These are phyloP conservation scores for Oryctes rhinoceros DNA, from an alignment of 1,140 invertebrate species.

Conservation along the genomic window DNA sequence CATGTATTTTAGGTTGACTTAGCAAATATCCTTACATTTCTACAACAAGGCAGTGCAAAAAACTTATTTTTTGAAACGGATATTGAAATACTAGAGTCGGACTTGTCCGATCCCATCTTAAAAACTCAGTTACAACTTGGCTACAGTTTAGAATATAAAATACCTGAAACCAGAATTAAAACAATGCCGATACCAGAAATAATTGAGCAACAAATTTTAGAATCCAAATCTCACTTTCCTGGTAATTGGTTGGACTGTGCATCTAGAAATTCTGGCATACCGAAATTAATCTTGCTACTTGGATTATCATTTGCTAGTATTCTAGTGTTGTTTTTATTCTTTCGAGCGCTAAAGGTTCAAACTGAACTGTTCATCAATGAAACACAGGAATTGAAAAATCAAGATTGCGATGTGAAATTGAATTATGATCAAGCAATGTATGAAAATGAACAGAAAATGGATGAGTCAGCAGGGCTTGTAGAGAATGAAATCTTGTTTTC, in stretches of 20 bases:
- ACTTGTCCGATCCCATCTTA: slow-evolving; percentile 51
- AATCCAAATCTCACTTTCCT: slow-evolving; percentile 22
- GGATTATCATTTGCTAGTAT: slow-evolving; percentile 50
- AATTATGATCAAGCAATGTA: not conserved
- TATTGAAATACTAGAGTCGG: slow-evolving; percentile 51
- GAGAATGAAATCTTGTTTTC: slow-evolving; percentile 19
- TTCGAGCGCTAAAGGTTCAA: slow-evolving; percentile 46
- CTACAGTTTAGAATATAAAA: slow-evolving; percentile 54
- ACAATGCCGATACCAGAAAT: slow-evolving; percentile 53
- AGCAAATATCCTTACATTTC: slow-evolving; percentile 46
- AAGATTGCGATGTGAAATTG: not conserved
- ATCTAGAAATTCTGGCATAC: slow-evolving; percentile 53
- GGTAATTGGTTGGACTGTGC: slow-evolving; percentile 55
- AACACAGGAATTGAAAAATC: not conserved
- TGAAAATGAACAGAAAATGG: not conserved
- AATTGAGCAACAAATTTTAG: not conserved
- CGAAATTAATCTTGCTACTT: slow-evolving; percentile 50
- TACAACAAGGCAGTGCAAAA: slow-evolving; percentile 47
- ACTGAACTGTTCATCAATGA: not conserved
- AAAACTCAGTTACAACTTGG: slow-evolving; percentile 52
- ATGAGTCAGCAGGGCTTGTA: not conserved
- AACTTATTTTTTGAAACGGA: slow-evolving; percentile 51
- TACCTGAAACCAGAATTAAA: slow-evolving; percentile 53
- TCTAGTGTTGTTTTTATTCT: slow-evolving; percentile 49
- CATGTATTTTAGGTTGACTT: slow-evolving; percentile 40